Percentiles rank a stretch among this genome's conserved stretches.
Conservation (phyloP, 2,113 vertebrate genomes). For the Toxotes jaculatrix region DNA sequence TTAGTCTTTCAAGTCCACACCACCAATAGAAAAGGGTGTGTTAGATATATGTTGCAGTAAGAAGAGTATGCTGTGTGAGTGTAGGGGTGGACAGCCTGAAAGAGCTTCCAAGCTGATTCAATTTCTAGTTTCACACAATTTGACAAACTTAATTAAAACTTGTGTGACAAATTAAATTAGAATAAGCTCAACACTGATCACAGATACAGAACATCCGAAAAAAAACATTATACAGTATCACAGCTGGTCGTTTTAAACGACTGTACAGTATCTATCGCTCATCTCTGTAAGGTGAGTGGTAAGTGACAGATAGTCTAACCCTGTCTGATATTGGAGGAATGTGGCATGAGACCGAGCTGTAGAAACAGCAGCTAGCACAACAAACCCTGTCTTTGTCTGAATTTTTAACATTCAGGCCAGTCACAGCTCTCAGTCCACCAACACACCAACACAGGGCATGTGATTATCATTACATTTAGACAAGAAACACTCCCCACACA, state of each 20-base stretch:
- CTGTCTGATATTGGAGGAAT: constrained; percentile 69
- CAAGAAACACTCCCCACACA: constrained; percentile 18
- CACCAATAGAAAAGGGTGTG: no score
- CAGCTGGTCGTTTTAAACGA: background rate
- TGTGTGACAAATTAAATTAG: no score
- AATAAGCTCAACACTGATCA: no score
- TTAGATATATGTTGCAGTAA: no score
- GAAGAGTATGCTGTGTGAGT: no score
- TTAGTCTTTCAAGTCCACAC: no score
- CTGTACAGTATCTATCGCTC: background rate
- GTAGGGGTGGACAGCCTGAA: no score
- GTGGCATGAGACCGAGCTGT: constrained; percentile 38
- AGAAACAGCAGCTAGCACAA: background rate
- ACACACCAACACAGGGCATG: constrained; percentile 57
- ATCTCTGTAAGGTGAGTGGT: background rate
- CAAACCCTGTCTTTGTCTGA: constrained; percentile 80
- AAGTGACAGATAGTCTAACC: background rate
- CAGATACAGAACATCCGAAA: no score
- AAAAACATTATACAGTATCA: background rate
- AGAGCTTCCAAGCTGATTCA: no score
- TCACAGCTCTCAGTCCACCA: constrained; percentile 31
- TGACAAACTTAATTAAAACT: no score
- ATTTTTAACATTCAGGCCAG: constrained; percentile 49
- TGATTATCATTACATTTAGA: constrained; percentile 68
- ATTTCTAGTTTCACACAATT: no score